Base-by-base conservation (phyloP, 2,797 vertebrate species). In the Sciurus carolinensis region DNA sequence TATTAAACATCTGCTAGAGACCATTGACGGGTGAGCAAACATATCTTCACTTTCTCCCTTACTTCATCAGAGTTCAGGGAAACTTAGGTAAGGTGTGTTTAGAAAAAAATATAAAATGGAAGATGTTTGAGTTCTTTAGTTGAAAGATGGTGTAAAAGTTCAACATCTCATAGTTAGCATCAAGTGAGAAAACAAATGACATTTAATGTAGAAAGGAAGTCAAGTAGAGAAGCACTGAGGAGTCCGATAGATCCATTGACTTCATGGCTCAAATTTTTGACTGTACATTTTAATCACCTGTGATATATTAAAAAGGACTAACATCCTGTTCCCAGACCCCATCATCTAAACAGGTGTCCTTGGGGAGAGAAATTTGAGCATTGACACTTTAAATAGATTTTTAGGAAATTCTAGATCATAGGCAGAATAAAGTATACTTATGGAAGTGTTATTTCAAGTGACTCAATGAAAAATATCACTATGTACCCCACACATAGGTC, bases 41-140 rank as follows among this genome's bases (percentile, higher is more conserved):
- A 7, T 22, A 81, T 79, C 59, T 26, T 77, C 36, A 39, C 22
- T 90, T 85, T 64, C 39, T 80, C 57, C 79, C 5, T 66, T 73
- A 50, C 36, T 26, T 85, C 72, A 69, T 94, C 42, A 92, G 44
- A 39, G 67, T 89, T 90, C 57, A 62, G 30, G 90, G n/a, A 91
- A 64, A 47, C 47, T 88, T 86, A 82, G 14, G 24, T 88, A 87
- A 42, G 83, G 89, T 26, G 67, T 72, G 50, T n/a, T 73, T 90
- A 57, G 17, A 57, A 96, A 95, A 39, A 66, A 14, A 42, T 62
- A 44, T 64, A 75, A 95, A 77, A 69, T 85, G 10, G 75, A 91
- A 89, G 24, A 22, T 52, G 24, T 86, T 71, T 94, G 52, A 91
- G 15, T 42, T 44, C 59, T 12, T 88, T 71, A 24, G 17, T 82